Base-by-base conservation (phyloP, 92 coral and sea anemone genomes). In the Anthopleura xanthogrammica region DNA sequence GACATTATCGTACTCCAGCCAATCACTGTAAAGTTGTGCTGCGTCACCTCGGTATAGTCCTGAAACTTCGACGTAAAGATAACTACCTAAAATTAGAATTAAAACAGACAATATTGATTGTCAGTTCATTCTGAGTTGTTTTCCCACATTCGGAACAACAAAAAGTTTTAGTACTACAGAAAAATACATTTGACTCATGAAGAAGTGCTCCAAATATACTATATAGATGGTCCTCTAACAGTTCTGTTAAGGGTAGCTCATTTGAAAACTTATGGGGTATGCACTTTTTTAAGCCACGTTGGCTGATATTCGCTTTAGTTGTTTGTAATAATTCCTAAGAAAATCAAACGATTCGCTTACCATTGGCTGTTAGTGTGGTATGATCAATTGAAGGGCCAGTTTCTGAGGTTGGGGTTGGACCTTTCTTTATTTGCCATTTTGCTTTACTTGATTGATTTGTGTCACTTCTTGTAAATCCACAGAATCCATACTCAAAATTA, bases 21-120 rank as follows among this genome's bases (percentile, higher is more conserved):
- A 79, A 79, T 79, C 83, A 55, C 83, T 79, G 13, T 20, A 68
- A 64, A 79, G 73, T 46, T 55, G 16, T 16, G 83, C 74, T 40
- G 46, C 43, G 41, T 58, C 74, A 40, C 75, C 83, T 4, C 16
- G n/a, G 19, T 36, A 20, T 24, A 20, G 71, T 39, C 83, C 72
- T 29, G 83, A 79, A 22, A 73, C 83, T 60, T 79, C 83, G 12
- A 79, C 74, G 74, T 79, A 79, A 24, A 79, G 74, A 40, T 79
- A 79, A 23, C 73, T 79, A 24, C 83, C 83, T 79, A 16, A 7
- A 60, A 16, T 36, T 22, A 22, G 42, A 19, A 57, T 14, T 29
- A 29, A 29, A 29, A 29, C 36, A 29, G 36, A 29, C 36, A 29
- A 29, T 29, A 29, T 29, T 29, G 36, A 29, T 29, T 29, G 1